phyloP scores from a whole-genome alignment of 2,888 invertebrate species.

The Cantharis flavilabris region DNA sequence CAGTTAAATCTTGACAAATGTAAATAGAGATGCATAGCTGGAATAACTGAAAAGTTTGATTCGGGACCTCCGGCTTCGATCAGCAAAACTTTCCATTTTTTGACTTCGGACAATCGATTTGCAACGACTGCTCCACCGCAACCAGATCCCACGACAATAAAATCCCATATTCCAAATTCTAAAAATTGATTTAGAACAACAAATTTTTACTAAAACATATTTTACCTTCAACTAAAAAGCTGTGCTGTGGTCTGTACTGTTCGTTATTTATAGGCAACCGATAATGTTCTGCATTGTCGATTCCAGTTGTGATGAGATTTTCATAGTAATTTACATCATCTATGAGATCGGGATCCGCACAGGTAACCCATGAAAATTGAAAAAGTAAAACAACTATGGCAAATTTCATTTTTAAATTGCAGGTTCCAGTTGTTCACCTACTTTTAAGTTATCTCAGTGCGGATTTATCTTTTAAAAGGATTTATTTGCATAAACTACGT shows the following conservation, averaged over 20 bases:
- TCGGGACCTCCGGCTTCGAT: constrained; percentile 63
- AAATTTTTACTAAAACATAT: neutral
- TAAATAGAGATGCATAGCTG: constrained; percentile 12
- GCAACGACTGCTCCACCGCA: constrained; percentile 70
- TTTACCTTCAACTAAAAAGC: neutral
- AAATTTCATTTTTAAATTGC: neutral
- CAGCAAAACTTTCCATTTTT: constrained; percentile 66
- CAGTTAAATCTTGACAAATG: constrained; percentile 6
- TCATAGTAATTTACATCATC: neutral
- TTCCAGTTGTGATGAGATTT: neutral
- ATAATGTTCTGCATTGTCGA: neutral
- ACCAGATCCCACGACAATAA: constrained; percentile 68
- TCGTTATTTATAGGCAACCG: neutral
- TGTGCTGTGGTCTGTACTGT: neutral
- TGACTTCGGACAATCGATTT: constrained; percentile 66
- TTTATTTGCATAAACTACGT: neutral
- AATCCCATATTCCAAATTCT: constrained; percentile 58
- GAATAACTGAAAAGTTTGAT: constrained; percentile 15
- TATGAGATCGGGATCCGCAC: neutral
- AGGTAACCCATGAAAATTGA: neutral
- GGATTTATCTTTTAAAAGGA: neutral
- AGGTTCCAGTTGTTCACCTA: neutral
- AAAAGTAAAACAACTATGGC: neutral
- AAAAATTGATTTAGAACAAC: constrained; percentile 49
- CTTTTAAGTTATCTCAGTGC: neutral